These are phyloP conservation scores for Drosophila bocki DNA, from an alignment of 1,140 invertebrate genomes.

Conservation along the genomic window DNA sequence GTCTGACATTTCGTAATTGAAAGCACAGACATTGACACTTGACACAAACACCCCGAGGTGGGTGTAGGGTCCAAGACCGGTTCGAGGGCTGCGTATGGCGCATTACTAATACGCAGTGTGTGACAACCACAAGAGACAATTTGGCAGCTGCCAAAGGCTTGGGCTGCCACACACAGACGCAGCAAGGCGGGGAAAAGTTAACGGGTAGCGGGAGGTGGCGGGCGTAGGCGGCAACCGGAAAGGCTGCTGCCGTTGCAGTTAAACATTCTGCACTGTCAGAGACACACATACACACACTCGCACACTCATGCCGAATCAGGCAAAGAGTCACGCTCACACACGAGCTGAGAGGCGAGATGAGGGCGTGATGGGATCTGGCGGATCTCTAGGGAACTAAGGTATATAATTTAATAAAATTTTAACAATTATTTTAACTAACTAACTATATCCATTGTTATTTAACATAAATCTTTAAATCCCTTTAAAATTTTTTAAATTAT, in stretches of 20 bases:
- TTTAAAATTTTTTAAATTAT: too few species aligned
- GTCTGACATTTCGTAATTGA: constrained; percentile 81
- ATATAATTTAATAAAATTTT: too few species aligned
- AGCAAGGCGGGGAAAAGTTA: not conserved
- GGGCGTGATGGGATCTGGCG: constrained; percentile 9
- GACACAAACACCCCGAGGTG: constrained; percentile 65
- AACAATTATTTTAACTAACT: too few species aligned
- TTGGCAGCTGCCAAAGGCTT: constrained; percentile 81
- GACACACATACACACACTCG: constrained; percentile 26
- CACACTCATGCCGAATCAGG: constrained; percentile 29
- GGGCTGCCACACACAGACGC: constrained; percentile 17
- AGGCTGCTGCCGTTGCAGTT: constrained; percentile 74
- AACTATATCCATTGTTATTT: too few species aligned
- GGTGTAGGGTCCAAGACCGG: constrained; percentile 2
- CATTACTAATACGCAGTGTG: constrained; percentile 83
- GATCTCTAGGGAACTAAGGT: not conserved
- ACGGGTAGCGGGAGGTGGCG: not conserved
- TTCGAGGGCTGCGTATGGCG: constrained; percentile 59
- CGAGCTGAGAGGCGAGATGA: not conserved
- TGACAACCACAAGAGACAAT: constrained; percentile 83
- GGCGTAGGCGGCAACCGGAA: constrained; percentile 56
- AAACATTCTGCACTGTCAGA: constrained; percentile 68
- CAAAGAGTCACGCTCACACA: constrained; percentile 30
- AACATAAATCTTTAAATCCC: too few species aligned
- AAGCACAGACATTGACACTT: constrained; percentile 81